Evolutionary conservation across 2,888 invertebrate species (phyloP).

Genomic region (Argyra leucocephala): DNA sequence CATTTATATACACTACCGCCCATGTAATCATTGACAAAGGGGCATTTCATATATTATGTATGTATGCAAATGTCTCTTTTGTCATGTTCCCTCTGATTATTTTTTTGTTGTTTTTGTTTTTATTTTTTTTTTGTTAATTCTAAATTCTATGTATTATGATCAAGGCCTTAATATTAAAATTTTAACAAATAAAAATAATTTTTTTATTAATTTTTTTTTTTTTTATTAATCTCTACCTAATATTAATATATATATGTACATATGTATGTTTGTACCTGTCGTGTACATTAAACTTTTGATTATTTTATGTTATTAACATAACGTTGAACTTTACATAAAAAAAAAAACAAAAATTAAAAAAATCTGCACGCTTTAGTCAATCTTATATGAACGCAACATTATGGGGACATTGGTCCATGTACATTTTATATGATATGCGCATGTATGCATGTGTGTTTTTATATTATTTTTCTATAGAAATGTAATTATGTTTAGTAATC

Average conservation of each 20-base stretch:
- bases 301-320: not conserved
- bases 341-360: not conserved
- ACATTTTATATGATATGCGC: not conserved
- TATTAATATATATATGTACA: not conserved
- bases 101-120: too few species aligned
- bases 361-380: not conserved
- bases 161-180: constrained; percentile 4
- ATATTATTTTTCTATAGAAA: not conserved
- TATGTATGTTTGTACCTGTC: not conserved
- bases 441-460: not conserved
- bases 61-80: not conserved
- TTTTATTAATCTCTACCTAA: not conserved
- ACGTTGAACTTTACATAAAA: not conserved
- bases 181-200: not conserved
- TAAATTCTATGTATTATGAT: not conserved
- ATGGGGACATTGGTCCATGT: not conserved
- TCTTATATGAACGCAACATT: not conserved
- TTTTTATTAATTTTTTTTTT: not conserved
- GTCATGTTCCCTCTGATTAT: too few species aligned
- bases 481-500: constrained; percentile 22
- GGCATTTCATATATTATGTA: not conserved
- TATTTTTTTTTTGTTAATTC: too few species aligned
- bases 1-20: not conserved
- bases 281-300: not conserved
- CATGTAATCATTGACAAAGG: constrained; percentile 1